phyloP scores from a whole-genome alignment of 1,140 invertebrate genomes.

The Ephestia elutella region DNA sequence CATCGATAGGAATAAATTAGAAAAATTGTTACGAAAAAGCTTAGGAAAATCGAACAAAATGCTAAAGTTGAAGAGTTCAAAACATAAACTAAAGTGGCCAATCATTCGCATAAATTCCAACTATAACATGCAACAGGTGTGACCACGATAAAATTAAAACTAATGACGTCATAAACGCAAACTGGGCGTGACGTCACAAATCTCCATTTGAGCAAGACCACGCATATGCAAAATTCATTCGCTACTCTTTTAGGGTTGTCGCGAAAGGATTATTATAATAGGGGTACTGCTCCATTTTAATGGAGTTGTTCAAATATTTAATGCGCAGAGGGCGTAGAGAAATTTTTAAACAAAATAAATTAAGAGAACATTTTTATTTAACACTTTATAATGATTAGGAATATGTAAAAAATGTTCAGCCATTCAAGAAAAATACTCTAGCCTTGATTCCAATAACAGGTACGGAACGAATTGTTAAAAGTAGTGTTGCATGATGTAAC shows the following conservation, averaged over 20 bases:
- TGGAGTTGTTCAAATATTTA: conserved; percentile 15
- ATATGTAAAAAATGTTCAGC: too few relatives aligned
- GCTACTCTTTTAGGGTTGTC: conserved; percentile 10
- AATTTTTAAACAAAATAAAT: conserved; percentile 26
- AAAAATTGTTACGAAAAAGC: too few relatives aligned
- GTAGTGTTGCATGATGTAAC: too few relatives aligned
- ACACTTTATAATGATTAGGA: too few relatives aligned
- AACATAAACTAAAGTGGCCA: too few relatives aligned
- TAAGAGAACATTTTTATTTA: background rate
- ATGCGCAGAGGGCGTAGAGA: conserved; percentile 35
- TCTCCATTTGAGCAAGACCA: background rate
- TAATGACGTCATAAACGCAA: conserved; percentile 7
- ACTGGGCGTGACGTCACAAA: conserved; percentile 6
- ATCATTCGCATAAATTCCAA: background rate
- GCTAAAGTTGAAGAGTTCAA: too few relatives aligned
- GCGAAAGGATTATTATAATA: conserved; percentile 13
- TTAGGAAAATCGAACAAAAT: too few relatives aligned
- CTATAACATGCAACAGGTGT: conserved; percentile 12
- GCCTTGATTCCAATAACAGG: too few relatives aligned
- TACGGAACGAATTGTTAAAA: too few relatives aligned
- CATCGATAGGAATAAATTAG: too few relatives aligned
- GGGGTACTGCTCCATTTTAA: conserved; percentile 30
- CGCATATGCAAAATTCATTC: conserved; percentile 3
- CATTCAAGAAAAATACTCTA: too few relatives aligned
- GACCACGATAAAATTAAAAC: conserved; percentile 8